Conservation (phyloP, 2,797 vertebrate species). For the Gymnothorax javanicus region DNA sequence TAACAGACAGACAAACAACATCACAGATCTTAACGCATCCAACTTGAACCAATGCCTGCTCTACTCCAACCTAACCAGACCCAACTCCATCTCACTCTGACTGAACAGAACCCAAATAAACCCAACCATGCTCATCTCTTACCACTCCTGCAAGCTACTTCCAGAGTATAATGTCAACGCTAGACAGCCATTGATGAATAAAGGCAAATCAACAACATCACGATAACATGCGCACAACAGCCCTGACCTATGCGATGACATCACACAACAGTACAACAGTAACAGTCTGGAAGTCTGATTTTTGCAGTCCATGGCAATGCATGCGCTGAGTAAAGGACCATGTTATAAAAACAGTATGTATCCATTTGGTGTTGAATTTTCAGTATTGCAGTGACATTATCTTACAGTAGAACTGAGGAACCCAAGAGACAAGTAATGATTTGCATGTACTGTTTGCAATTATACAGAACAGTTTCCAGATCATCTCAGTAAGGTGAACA, state of each 20-base stretch:
- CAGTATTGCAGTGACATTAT: slow-evolving; percentile 12
- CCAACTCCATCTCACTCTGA: neutral
- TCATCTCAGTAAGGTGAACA: neutral
- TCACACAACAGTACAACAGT: neutral
- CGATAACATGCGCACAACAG: neutral
- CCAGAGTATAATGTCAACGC: neutral
- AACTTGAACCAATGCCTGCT: neutral
- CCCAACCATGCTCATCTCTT: neutral
- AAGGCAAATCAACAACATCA: neutral
- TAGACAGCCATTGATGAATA: neutral
- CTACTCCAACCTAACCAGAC: neutral
- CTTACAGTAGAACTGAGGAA: neutral
- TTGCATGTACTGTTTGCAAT: neutral
- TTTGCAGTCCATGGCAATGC: neutral
- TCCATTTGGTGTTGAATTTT: slow-evolving; percentile 13
- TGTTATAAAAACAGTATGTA: neutral
- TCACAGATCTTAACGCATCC: neutral
- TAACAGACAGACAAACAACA: slow-evolving; percentile 49
- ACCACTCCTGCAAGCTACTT: neutral
- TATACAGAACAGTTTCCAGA: neutral
- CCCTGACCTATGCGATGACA: neutral
- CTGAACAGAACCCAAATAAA: too few species aligned
- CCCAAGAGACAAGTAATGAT: neutral
- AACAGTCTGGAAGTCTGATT: neutral
- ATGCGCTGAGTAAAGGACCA: neutral